Percentiles rank a stretch among this genome's conserved stretches.
phyloP scores from a whole-genome alignment of 2,888 invertebrate genomes.

The Tetheella fluctuosa region DNA sequence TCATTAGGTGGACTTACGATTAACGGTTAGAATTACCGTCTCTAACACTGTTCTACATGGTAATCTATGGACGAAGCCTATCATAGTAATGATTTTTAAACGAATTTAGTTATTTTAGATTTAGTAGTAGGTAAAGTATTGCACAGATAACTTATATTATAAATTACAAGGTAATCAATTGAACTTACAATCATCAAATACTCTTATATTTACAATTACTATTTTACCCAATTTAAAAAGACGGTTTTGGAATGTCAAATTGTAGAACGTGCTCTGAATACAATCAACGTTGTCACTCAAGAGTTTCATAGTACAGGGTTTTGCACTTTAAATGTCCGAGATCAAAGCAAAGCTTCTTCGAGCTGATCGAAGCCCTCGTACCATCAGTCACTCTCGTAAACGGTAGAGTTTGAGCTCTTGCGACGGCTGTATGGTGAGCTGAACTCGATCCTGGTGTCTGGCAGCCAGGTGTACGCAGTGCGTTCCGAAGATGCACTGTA shows the following conservation, averaged over 20 bases:
- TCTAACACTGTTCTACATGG: no score
- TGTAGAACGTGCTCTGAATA: conserved; percentile 15
- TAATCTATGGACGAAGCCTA: background rate
- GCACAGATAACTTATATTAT: background rate
- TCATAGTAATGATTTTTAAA: background rate
- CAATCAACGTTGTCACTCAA: conserved; percentile 28
- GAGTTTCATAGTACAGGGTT: conserved; percentile 32
- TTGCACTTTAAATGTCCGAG: conserved; percentile 49
- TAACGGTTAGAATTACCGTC: background rate
- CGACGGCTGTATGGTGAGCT: conserved; percentile 73
- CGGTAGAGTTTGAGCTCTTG: conserved; percentile 76
- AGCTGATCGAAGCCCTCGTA: conserved; percentile 70
- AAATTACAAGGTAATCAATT: conserved; percentile 3
- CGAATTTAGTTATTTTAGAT: background rate
- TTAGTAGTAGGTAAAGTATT: background rate
- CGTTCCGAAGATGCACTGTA: conserved; percentile 80
- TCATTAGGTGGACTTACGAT: no score
- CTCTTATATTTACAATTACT: conserved; percentile 37
- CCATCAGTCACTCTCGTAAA: conserved; percentile 82
- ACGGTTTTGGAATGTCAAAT: conserved; percentile 4
- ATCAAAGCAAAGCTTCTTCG: conserved; percentile 75
- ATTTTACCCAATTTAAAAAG: conserved; percentile 26
- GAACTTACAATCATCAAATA: conserved; percentile 18
- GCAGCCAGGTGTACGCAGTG: conserved; percentile 83
- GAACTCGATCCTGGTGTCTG: conserved; percentile 79